Evolutionary conservation across 2,113 vertebrate genomes (phyloP).

Genomic region (Strix uralensis): DNA sequence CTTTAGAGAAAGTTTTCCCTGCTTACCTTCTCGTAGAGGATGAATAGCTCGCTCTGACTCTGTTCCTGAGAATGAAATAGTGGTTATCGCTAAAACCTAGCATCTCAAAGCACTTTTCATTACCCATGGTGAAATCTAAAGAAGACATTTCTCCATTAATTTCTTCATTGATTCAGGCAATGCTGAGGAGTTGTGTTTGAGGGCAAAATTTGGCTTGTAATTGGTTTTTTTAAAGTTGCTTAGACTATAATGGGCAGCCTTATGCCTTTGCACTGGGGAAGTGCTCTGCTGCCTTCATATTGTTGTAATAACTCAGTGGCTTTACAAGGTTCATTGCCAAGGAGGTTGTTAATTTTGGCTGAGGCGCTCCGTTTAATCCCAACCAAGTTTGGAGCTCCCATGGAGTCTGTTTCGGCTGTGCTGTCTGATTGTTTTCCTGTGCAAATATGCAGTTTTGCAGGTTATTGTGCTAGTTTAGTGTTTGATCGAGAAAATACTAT

Average conservation of each 20-base stretch:
- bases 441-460: constrained; percentile 27
- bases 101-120: neutral
- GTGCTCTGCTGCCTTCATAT: neutral
- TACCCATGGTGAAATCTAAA: neutral
- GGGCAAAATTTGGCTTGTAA: neutral
- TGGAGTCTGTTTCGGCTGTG: constrained; percentile 30
- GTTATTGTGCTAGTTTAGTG: neutral
- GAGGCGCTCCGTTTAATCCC: constrained; percentile 10
- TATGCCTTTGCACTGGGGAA: neutral
- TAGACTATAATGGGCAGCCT: neutral
- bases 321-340: constrained; percentile 8
- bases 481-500: neutral
- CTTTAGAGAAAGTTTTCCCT: neutral
- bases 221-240: neutral
- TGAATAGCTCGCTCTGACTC: accelerated
- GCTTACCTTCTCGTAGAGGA: neutral
- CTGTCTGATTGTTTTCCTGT: constrained; percentile 40
- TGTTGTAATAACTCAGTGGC: neutral
- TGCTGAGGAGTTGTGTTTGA: neutral
- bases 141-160: neutral
- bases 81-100: neutral
- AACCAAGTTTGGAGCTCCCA: neutral
- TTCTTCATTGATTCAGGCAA: neutral
- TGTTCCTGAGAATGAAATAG: neutral
- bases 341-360: constrained; percentile 61